Evolutionary conservation across 2,113 vertebrate genomes (phyloP).

Genomic region (Sylvietta virens): DNA sequence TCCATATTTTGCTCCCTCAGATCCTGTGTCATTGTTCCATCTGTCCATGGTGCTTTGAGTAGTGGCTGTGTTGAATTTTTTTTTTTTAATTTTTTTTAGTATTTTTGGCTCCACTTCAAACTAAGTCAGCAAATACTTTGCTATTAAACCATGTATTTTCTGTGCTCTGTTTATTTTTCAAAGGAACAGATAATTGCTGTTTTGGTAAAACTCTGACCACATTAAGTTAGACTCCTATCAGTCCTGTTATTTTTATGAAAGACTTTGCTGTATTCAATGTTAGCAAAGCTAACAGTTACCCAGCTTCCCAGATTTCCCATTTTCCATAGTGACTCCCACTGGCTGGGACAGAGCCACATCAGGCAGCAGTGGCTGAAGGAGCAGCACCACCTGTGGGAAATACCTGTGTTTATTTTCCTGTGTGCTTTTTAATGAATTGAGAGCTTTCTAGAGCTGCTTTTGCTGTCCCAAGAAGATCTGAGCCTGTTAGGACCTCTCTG

Average conservation of each 20-base stretch:
- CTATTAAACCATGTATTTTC: slow-evolving; percentile 59
- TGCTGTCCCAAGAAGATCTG: neutral
- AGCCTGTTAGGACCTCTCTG: neutral
- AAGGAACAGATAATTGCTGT: slow-evolving; percentile 53
- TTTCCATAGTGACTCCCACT: neutral
- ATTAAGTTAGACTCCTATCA: slow-evolving; percentile 14
- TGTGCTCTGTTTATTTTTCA: slow-evolving; percentile 46
- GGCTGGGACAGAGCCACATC: neutral
- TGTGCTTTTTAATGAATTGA: neutral
- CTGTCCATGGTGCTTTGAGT: neutral
- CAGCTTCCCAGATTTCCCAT: neutral
- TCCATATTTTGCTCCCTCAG: neutral
- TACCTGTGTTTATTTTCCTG: neutral
- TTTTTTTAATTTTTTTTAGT: slow-evolving; percentile 77
- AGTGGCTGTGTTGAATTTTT: slow-evolving; percentile 70
- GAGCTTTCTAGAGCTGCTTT: neutral
- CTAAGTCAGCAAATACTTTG: slow-evolving; percentile 84
- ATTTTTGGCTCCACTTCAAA: slow-evolving; percentile 74
- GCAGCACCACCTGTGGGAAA: neutral
- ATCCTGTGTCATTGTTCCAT: neutral
- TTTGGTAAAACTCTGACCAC: slow-evolving; percentile 55
- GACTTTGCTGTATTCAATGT: neutral
- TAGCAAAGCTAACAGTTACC: neutral
- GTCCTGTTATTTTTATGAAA: slow-evolving; percentile 1
- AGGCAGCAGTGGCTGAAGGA: neutral